Evolutionary conservation across 2,888 invertebrate species (phyloP).

Genomic region (Rhamnusium bicolor): DNA sequence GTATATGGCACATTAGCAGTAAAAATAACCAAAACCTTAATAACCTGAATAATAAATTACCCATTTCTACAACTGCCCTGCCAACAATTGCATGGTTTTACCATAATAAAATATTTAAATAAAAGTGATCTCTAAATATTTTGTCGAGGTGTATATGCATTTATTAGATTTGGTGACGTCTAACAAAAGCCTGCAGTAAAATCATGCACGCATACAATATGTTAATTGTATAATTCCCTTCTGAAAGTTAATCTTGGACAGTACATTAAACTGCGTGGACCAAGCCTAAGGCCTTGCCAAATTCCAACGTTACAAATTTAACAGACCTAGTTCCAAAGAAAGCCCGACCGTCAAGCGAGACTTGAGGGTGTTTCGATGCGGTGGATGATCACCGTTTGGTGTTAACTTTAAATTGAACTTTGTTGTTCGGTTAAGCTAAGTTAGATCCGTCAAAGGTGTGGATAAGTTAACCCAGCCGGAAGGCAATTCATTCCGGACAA

Average conservation of each 20-base stretch:
- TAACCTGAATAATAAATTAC: no score
- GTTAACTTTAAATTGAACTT: constrained; percentile 26
- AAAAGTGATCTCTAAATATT: no score
- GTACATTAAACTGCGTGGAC: not conserved
- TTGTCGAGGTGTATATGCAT: no score
- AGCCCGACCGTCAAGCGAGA: not conserved
- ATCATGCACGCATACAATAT: not conserved
- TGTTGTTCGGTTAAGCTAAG: constrained; percentile 14
- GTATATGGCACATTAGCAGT: no score
- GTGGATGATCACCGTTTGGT: constrained; percentile 2
- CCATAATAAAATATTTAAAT: no score
- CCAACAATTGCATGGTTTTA: no score
- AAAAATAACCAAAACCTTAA: no score
- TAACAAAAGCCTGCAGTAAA: not conserved
- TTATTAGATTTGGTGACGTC: not conserved
- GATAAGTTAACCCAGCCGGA: constrained; percentile 16
- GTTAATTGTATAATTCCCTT: not conserved
- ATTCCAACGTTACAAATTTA: not conserved
- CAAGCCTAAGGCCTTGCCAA: not conserved
- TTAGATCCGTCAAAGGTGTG: constrained; percentile 19
- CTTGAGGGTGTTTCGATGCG: not conserved
- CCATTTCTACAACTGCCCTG: no score
- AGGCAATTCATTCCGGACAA: constrained; percentile 15
- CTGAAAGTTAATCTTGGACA: not conserved
- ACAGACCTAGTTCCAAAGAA: not conserved